Percentiles rank a stretch among this genome's conserved stretches.
Evolutionary conservation across 1,140 invertebrate genomes (phyloP).

Genomic region (Drosophila jambulina): DNA sequence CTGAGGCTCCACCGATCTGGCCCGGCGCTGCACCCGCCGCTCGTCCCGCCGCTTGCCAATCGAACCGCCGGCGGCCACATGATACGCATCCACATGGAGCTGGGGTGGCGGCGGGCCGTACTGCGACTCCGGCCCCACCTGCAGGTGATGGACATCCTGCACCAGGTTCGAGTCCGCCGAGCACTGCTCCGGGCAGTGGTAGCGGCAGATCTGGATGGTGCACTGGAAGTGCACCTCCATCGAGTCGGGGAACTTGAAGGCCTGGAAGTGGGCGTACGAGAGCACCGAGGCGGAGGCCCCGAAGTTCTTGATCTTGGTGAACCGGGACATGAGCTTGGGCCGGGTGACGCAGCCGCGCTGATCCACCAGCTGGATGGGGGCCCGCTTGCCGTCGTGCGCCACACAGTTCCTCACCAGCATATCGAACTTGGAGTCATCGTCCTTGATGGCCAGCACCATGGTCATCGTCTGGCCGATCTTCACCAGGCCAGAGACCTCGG

Average conservation of each 20-base stretch:
- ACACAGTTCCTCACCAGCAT: constrained; percentile 98
- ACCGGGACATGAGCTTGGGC: constrained; percentile 96
- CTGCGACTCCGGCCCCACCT: constrained; percentile 87
- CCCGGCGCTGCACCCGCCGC: constrained; percentile 88
- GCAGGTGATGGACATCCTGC: constrained; percentile 86
- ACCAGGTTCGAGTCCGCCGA: constrained; percentile 86
- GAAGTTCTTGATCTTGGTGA: constrained; percentile 98
- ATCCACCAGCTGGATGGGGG: constrained; percentile 97
- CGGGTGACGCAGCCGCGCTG: constrained; percentile 96
- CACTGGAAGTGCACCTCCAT: constrained; percentile 99
- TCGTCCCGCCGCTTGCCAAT: constrained; percentile 91
- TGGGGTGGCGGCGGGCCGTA: constrained; percentile 89
- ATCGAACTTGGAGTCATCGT: constrained; percentile 97
- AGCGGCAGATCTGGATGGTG: constrained; percentile 97
- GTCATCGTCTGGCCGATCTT: constrained; percentile 99
- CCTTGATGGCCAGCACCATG: constrained; percentile 98
- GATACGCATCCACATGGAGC: constrained; percentile 87
- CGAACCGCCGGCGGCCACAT: constrained; percentile 68
- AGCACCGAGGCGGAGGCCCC: constrained; percentile 95
- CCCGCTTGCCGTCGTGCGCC: constrained; percentile 96
- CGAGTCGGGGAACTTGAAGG: constrained; percentile 97
- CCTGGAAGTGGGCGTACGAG: constrained; percentile 97
- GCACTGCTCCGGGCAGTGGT: constrained; percentile 96
- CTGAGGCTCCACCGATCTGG: constrained; percentile 87
- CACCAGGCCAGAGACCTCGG: constrained; percentile 96